Base-by-base conservation (phyloP, 2,113 vertebrate genomes). In the Thinocorus orbignyianus region DNA sequence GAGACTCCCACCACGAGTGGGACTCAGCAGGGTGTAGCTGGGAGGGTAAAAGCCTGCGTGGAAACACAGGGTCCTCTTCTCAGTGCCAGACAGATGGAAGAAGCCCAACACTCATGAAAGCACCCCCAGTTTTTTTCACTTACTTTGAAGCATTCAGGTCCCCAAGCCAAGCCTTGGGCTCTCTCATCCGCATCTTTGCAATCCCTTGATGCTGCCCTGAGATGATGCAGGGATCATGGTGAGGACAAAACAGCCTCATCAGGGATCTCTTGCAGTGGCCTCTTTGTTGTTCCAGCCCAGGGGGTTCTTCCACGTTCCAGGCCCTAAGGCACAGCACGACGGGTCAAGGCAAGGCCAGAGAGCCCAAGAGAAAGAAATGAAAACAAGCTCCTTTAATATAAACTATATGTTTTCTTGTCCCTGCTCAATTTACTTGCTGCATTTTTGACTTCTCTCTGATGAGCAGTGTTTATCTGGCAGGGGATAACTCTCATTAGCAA, bases 311-410 rank as follows among this genome's bases (percentile, higher is more conserved):
- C n/a, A 31, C 0, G 0, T 39, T 62, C 7, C 33, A 28, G 57
- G 48, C 82, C 81, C 19, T 48, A 42, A 61, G 62, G 52, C 23
- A 28, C 35, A 41, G 52, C 2, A 0, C 0, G 0, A 51, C 0
- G 4, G 78, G 69, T 48, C 79, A 90, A 58, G 79, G 78, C 69
- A 81, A 88, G 79, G 64, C 52, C 58, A 92, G 73, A 64, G 54
- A 84, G 52, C 82, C 48, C 73, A 20, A 62, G 64, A 37, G 78
- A 76, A 57, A 77, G 52, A 77, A 92, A 92, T 37, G 58, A 81
- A 90, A 88, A 69, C 69, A 90, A 73, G 14, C 30, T 86, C 26
- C 62, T 88, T 85, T 60, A 79, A 57, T 80, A 79, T 74, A 91
- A 86, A 86, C 71, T 71, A 10, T 37, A 33, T n/a, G 28, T 95